Conservation (phyloP, 2,888 invertebrate species). For the Amphipyra tragopoginis region DNA sequence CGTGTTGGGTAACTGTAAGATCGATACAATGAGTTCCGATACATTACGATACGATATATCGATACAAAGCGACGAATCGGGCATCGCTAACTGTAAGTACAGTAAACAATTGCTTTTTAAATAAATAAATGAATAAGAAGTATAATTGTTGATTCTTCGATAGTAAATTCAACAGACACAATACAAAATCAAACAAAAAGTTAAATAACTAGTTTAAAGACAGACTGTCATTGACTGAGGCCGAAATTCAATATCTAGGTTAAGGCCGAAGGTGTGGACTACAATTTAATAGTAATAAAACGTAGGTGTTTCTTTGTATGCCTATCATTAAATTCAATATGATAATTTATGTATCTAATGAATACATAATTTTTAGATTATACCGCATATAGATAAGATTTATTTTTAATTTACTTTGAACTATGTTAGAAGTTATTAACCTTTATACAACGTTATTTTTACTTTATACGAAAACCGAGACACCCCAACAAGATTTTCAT, state of each 20-base stretch:
- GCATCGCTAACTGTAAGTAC: too few species aligned
- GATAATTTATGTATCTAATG: slow-evolving; percentile 34
- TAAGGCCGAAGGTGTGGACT: slow-evolving; percentile 58
- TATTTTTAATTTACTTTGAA: slow-evolving; percentile 3
- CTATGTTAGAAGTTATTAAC: background rate
- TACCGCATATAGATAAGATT: background rate
- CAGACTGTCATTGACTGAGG: slow-evolving; percentile 51
- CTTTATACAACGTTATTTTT: too few species aligned
- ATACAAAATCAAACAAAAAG: slow-evolving; percentile 14
- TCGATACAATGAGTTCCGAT: too few species aligned
- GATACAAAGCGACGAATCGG: too few species aligned
- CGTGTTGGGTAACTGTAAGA: too few species aligned
- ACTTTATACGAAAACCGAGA: too few species aligned
- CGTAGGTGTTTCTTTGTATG: slow-evolving; percentile 31
- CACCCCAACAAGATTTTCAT: too few species aligned
- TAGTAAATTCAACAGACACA: background rate
- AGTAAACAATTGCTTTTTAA: too few species aligned
- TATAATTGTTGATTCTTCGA: background rate
- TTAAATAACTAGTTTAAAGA: slow-evolving; percentile 23
- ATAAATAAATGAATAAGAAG: too few species aligned
- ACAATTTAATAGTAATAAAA: slow-evolving; percentile 42
- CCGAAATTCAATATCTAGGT: slow-evolving; percentile 69
- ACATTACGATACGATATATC: too few species aligned
- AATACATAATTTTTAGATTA: slow-evolving; percentile 26
- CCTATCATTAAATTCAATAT: slow-evolving; percentile 21